These are phyloP conservation scores for Calyptomena viridis DNA, from an alignment of 2,113 vertebrate species.

Conservation along the genomic window DNA sequence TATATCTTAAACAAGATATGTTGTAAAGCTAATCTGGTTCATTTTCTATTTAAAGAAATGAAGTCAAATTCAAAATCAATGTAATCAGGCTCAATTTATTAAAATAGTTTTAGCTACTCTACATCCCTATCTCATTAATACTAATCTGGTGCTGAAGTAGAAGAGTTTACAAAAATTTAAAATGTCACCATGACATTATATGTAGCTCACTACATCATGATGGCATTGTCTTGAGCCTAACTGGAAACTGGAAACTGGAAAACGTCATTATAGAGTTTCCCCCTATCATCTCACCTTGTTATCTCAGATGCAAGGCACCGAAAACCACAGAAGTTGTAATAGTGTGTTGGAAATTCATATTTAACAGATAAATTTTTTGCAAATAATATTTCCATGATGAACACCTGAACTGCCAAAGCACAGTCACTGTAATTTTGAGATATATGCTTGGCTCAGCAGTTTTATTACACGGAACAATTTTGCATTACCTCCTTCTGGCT, in stretches of 20 bases:
- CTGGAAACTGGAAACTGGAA: not conserved
- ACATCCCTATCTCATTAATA: not conserved
- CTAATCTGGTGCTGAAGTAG: not conserved
- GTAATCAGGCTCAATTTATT: not conserved
- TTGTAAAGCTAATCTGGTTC: not conserved
- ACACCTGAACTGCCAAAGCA: slow-evolving; percentile 68
- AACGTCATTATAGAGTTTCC: not conserved
- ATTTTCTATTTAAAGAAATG: not conserved
- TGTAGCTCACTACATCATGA: not conserved
- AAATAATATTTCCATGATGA: slow-evolving; percentile 40
- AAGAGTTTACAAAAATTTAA: not conserved
- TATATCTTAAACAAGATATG: not conserved
- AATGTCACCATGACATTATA: not conserved
- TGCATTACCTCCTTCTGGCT: slow-evolving; percentile 87
- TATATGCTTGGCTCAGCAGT: slow-evolving; percentile 83
- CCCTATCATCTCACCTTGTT: not conserved
- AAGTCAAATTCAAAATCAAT: not conserved
- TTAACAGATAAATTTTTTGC: slow-evolving; percentile 5
- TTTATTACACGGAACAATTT: slow-evolving; percentile 93
- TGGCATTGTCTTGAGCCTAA: not conserved
- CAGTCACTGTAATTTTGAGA: slow-evolving; percentile 81
- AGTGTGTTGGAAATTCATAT: not conserved
- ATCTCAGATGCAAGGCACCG: not conserved
- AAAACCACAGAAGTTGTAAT: not conserved
- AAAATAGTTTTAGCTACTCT: not conserved